phyloP scores from a whole-genome alignment of 2,888 invertebrate genomes.

The Tetanocera ferruginea region DNA sequence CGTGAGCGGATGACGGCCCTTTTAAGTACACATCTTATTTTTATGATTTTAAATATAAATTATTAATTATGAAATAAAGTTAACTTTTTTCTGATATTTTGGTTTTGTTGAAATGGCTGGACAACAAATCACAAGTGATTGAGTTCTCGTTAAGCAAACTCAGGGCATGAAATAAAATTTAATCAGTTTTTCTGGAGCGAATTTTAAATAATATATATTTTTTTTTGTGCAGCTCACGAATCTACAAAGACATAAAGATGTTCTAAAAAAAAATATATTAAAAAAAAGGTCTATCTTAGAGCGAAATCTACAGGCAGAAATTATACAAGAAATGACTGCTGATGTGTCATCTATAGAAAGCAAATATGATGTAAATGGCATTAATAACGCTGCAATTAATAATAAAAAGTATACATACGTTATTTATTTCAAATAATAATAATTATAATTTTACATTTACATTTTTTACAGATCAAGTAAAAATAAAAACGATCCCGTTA shows the following conservation, averaged over 20 bases:
- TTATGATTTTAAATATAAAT: too few relatives aligned
- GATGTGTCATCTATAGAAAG: conserved; percentile 66
- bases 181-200: neutral
- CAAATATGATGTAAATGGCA: conserved; percentile 12
- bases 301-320: conserved; percentile 89
- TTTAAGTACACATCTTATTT: too few relatives aligned
- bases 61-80: too few relatives aligned
- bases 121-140: too few relatives aligned
- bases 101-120: too few relatives aligned
- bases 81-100: too few relatives aligned
- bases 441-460: neutral
- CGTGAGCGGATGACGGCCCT: too few relatives aligned
- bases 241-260: conserved; percentile 86
- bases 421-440: neutral
- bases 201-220: neutral
- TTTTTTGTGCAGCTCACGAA: neutral
- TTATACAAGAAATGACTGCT: conserved; percentile 84
- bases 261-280: conserved; percentile 92
- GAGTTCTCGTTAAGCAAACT: too few relatives aligned
- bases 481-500: conserved; percentile 31
- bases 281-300: conserved; percentile 90
- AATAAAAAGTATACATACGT: conserved; percentile 45
- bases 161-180: too few relatives aligned
- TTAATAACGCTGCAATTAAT: conserved; percentile 44
- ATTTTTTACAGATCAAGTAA: conserved; percentile 43